Percentiles rank a stretch among this genome's conserved stretches.
Conservation (phyloP, 1,140 invertebrate genomes). For the Psilanteris sp. region DNA sequence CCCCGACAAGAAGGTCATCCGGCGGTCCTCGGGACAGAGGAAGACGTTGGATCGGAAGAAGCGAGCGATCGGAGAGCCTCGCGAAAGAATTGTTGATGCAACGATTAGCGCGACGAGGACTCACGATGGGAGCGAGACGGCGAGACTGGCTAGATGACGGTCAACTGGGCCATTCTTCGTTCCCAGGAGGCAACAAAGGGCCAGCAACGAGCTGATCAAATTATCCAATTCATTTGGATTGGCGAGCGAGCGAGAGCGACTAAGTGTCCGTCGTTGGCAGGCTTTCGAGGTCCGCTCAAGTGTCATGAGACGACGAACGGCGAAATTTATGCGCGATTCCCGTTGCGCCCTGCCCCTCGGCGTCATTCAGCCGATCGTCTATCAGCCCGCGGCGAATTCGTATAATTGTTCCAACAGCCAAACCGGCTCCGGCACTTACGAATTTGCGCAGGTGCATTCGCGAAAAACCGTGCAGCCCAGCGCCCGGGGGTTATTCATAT, state of each 20-base stretch:
- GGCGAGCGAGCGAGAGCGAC: slow-evolving; percentile 75
- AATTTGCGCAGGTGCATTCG: slow-evolving; percentile 58
- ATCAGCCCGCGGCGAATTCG: slow-evolving; percentile 62
- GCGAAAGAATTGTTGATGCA: slow-evolving; percentile 50
- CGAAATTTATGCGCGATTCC: slow-evolving; percentile 73
- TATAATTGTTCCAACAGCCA: slow-evolving; percentile 46
- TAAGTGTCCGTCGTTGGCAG: slow-evolving; percentile 67
- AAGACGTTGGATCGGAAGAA: no score
- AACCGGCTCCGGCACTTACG: slow-evolving; percentile 55
- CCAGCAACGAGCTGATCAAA: slow-evolving; percentile 80
- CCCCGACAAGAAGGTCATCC: no score
- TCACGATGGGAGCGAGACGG: slow-evolving; percentile 1
- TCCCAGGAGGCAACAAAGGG: slow-evolving; percentile 81
- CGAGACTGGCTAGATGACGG: slow-evolving; percentile 62
- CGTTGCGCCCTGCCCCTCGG: slow-evolving; percentile 15
- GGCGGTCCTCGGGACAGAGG: no score
- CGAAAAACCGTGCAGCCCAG: slow-evolving; percentile 36
- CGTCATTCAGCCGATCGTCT: slow-evolving; percentile 51
- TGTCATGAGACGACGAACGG: slow-evolving; percentile 60
- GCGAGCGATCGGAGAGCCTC: background rate
- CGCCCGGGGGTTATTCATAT: slow-evolving; percentile 30
- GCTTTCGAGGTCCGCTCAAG: slow-evolving; percentile 55
- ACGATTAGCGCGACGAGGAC: slow-evolving; percentile 24
- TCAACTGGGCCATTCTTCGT: slow-evolving; percentile 78
- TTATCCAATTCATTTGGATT: slow-evolving; percentile 81